Evolutionary conservation across 2,888 invertebrate species (phyloP).

Genomic region (Drosophila colorata): DNA sequence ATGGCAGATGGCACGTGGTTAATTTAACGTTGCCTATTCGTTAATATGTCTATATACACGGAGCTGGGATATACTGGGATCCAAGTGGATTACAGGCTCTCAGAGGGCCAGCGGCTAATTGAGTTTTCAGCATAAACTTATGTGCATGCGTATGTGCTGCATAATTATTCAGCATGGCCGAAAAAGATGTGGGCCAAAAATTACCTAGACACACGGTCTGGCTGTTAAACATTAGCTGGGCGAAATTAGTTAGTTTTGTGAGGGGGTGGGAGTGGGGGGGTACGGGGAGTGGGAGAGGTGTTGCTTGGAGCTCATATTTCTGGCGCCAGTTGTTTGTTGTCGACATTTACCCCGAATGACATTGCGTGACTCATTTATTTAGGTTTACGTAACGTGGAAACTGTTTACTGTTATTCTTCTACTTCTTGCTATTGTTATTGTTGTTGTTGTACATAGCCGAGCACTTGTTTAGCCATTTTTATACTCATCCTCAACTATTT

Average conservation of each 20-base stretch:
- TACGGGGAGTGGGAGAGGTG: not conserved
- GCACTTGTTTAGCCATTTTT: conserved; percentile 20
- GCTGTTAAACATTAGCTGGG: conserved; percentile 8
- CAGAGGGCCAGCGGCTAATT: conserved; percentile 47
- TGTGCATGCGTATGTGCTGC: conserved; percentile 9
- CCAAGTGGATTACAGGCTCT: not conserved
- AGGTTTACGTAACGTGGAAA: conserved; percentile 68
- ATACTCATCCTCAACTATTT: conserved; percentile 22
- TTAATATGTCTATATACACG: not conserved
- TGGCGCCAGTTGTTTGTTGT: conserved; percentile 70
- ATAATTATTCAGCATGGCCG: conserved; percentile 28
- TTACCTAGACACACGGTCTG: conserved; percentile 59
- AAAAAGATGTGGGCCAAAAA: conserved; percentile 27
- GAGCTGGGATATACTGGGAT: conserved; percentile 1
- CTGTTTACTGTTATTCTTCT: conserved; percentile 35
- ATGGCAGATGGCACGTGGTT: conserved; percentile 1
- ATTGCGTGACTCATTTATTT: conserved; percentile 79
- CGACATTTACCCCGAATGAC: conserved; percentile 74
- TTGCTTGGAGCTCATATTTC: conserved; percentile 54
- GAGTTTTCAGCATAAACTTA: conserved; percentile 37
- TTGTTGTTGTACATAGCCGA: conserved; percentile 20
- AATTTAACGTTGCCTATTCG: not conserved
- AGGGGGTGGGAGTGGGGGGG: not conserved
- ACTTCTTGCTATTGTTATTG: not conserved
- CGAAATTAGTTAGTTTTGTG: conserved; percentile 21